Percentiles rank a stretch among this genome's conserved stretches.
phyloP scores from a whole-genome alignment of 2,113 vertebrate species.

The Peromyscus polionotus region DNA sequence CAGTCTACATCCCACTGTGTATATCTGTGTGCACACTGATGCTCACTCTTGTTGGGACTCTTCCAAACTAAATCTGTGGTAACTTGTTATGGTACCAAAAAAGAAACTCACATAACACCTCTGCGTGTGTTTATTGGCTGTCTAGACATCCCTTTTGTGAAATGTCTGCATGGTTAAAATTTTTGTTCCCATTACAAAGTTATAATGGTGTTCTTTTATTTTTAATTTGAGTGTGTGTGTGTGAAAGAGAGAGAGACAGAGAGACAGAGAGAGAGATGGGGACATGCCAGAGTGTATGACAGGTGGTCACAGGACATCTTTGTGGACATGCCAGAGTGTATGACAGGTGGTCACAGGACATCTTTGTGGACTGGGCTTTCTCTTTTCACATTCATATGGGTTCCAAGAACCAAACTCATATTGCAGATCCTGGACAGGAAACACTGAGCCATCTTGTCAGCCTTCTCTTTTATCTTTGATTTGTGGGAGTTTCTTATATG shows the following conservation, averaged over 20 bases:
- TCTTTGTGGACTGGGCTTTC: neutral
- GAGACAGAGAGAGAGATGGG: neutral
- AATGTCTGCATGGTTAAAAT: neutral
- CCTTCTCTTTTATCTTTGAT: neutral
- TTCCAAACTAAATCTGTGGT: neutral
- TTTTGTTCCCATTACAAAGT: neutral
- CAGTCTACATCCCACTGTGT: neutral
- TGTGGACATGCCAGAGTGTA: neutral
- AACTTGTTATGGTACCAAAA: neutral
- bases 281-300: neutral
- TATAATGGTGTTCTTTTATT: neutral
- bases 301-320: neutral
- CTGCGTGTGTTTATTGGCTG: neutral
- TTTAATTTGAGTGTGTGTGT: neutral
- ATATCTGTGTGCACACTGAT: neutral
- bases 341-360: neutral
- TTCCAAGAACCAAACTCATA: neutral
- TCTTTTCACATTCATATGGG: neutral
- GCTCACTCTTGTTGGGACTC: neutral
- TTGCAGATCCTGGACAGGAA: neutral
- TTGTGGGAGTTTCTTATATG: neutral
- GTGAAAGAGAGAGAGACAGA: neutral
- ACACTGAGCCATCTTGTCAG: neutral
- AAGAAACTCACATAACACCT: neutral
- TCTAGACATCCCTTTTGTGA: neutral